Conservation (phyloP, 2,113 vertebrate genomes). For the Lota lota region DNA sequence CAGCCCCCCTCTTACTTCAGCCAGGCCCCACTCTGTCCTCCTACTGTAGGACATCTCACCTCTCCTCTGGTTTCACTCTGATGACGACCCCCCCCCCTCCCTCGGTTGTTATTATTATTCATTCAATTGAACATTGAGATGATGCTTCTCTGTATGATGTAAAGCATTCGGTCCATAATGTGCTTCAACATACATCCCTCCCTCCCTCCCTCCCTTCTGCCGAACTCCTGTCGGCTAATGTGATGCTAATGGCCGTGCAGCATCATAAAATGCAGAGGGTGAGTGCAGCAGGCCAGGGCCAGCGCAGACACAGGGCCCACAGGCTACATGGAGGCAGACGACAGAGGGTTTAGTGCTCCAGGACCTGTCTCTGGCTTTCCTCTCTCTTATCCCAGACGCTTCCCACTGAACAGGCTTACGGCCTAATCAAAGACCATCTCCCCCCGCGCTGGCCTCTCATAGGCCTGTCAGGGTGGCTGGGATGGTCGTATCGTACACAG, state of each 20-base stretch:
- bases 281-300: constrained; percentile 45
- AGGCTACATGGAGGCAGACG: constrained; percentile 28
- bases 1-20: constrained; percentile 41
- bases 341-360: constrained; percentile 49
- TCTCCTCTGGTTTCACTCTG: constrained; percentile 1
- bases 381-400: constrained; percentile 49
- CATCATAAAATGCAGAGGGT: constrained; percentile 52
- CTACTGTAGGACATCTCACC: background rate
- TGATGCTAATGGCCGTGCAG: constrained; percentile 39
- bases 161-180: background rate
- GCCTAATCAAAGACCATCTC: constrained; percentile 39
- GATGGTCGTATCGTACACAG: constrained; percentile 17
- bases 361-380: constrained; percentile 66
- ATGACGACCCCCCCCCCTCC: background rate
- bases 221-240: constrained; percentile 33
- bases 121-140: no score
- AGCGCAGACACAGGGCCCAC: constrained; percentile 40
- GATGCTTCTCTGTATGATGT: no score
- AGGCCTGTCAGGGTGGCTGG: constrained; percentile 21
- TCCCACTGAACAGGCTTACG: constrained; percentile 61
- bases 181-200: constrained; percentile 3
- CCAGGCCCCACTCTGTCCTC: background rate
- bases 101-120: no score
- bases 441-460: constrained; percentile 24
- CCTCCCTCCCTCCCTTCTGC: constrained; percentile 8